Conservation (phyloP, 2,797 vertebrate species). For the Prunella strophiata region DNA sequence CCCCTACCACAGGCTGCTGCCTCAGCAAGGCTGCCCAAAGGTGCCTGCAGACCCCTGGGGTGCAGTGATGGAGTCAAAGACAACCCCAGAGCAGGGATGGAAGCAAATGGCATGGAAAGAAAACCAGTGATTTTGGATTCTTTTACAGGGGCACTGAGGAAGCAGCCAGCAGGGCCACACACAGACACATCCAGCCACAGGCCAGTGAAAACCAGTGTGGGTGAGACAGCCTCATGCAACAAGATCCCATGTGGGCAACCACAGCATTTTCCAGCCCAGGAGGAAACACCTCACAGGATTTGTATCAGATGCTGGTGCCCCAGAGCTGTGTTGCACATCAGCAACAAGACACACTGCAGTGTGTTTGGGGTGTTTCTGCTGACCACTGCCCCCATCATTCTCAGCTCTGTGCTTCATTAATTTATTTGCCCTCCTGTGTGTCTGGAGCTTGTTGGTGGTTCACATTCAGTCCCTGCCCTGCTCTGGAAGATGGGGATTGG, state of each 20-base stretch:
- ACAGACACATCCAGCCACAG: neutral
- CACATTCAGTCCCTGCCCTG: neutral
- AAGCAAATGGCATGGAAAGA: neutral
- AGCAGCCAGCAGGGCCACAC: neutral
- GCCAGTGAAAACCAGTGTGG: neutral
- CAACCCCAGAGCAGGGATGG: accelerated
- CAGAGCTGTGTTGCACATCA: neutral
- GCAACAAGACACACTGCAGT: accelerated
- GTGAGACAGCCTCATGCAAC: neutral
- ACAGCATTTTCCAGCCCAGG: neutral
- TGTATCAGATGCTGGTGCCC: neutral
- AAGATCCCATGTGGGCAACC: neutral
- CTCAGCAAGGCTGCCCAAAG: neutral
- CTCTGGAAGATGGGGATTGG: neutral
- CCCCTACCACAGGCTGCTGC: neutral
- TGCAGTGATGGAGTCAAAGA: neutral
- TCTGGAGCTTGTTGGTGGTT: neutral
- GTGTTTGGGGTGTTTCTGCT: neutral
- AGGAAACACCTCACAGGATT: neutral
- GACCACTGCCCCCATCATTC: neutral
- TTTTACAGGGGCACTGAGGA: neutral
- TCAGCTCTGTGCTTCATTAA: neutral
- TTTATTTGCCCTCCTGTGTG: neutral
- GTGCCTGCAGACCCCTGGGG: neutral
- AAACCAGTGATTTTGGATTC: neutral